These are phyloP conservation scores for Geotrupes spiniger DNA, from an alignment of 2,888 invertebrate genomes.

Conservation along the genomic window DNA sequence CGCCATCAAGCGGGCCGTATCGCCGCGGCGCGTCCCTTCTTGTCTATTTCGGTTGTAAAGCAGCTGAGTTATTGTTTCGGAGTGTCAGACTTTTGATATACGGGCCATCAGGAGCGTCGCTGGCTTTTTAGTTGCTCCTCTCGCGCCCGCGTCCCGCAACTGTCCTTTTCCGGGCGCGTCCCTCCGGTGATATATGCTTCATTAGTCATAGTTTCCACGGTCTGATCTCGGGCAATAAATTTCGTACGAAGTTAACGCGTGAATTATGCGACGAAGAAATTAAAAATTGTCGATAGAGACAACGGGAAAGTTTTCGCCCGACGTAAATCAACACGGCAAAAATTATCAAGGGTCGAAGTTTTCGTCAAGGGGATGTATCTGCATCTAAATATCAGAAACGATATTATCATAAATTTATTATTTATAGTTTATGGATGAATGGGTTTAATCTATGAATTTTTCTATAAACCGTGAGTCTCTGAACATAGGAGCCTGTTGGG, in stretches of 20 bases:
- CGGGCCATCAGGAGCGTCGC: constrained; percentile 46
- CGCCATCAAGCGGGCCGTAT: constrained; percentile 20
- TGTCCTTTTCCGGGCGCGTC: constrained; percentile 33
- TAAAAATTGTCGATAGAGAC: constrained; percentile 17
- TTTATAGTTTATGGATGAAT: too few species aligned
- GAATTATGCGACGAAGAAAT: constrained; percentile 23
- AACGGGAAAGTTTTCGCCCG: too few species aligned
- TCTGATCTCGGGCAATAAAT: constrained; percentile 22
- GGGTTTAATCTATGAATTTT: too few species aligned
- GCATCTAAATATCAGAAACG: too few species aligned
- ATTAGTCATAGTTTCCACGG: constrained; percentile 40
- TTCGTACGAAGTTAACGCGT: constrained; percentile 22
- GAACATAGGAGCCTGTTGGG: too few species aligned
- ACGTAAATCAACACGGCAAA: too few species aligned
- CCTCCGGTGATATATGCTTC: constrained; percentile 42
- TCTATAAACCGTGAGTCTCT: too few species aligned
- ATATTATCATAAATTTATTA: too few species aligned
- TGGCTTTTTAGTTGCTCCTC: constrained; percentile 39
- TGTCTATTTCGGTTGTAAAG: constrained; percentile 49
- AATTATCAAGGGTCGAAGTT: too few species aligned
- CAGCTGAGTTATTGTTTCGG: constrained; percentile 50
- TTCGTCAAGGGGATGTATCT: too few species aligned
- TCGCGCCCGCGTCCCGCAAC: constrained; percentile 25
- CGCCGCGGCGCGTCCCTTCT: constrained; percentile 35
- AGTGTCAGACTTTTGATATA: constrained; percentile 49